Conservation (phyloP, 2,888 invertebrate genomes). For the Odontocolon sp. region DNA sequence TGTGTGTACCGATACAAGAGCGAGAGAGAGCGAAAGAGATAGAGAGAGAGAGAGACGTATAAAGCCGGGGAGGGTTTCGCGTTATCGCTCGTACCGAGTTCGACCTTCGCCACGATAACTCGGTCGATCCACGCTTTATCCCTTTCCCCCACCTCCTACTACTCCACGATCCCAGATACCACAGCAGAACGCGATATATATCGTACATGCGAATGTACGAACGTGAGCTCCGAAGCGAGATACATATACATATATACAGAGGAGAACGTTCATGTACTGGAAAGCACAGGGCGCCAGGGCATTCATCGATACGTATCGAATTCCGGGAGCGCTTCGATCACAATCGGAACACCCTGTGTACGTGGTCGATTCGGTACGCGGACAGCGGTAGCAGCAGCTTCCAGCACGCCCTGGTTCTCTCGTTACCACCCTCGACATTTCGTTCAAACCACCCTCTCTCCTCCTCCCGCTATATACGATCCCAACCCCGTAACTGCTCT, state of each 20-base stretch:
- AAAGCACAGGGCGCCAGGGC: slow-evolving; percentile 16
- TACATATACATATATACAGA: not conserved
- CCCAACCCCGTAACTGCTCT: slow-evolving; percentile 25
- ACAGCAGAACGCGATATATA: not conserved
- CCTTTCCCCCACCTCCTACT: not conserved
- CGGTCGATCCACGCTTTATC: slow-evolving; percentile 32
- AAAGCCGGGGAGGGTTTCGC: not conserved
- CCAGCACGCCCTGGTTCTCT: slow-evolving; percentile 18
- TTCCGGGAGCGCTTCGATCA: slow-evolving; percentile 49
- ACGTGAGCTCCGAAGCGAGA: slow-evolving; percentile 33
- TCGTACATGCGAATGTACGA: slow-evolving; percentile 7
- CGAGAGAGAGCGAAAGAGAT: not conserved
- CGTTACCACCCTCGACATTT: slow-evolving; percentile 46
- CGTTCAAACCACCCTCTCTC: too few species aligned
- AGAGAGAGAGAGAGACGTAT: not conserved
- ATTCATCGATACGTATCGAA: slow-evolving; percentile 57
- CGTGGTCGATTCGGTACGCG: slow-evolving; percentile 41
- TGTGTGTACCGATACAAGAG: not conserved
- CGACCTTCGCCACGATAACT: slow-evolving; percentile 48
- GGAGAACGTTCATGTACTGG: not conserved
- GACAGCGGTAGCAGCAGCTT: slow-evolving; percentile 25
- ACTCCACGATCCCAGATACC: not conserved
- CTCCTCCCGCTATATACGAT: slow-evolving; percentile 13
- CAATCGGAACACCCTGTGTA: slow-evolving; percentile 43
- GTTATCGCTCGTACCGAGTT: slow-evolving; percentile 25